phyloP scores from a whole-genome alignment of 1,140 invertebrate genomes.

The Eciton burchellii region DNA sequence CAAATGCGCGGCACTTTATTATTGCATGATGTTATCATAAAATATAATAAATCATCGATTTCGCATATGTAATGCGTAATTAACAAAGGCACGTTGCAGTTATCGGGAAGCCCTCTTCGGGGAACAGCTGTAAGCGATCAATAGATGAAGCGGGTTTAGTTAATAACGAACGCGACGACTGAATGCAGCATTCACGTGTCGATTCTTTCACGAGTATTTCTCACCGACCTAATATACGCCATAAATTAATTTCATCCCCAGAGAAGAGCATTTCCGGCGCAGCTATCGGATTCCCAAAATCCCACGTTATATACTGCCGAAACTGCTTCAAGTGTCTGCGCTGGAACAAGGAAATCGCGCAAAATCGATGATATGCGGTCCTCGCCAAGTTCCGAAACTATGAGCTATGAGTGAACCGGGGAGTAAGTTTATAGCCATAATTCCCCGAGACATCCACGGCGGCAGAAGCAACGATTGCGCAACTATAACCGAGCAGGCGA shows the following conservation, averaged over 20 bases:
- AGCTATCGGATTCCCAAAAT: constrained; percentile 9
- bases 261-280: background rate
- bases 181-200: background rate
- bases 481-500: too few species aligned
- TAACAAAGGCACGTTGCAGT: too few species aligned
- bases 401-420: background rate
- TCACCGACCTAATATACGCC: background rate
- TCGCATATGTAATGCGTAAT: too few species aligned
- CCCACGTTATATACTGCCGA: background rate
- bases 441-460: background rate
- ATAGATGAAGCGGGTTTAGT: too few species aligned
- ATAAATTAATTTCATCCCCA: background rate
- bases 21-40: too few species aligned
- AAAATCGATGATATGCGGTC: constrained; percentile 19
- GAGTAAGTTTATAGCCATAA: constrained; percentile 11
- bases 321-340: constrained; percentile 14
- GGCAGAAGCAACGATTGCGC: background rate
- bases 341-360: constrained; percentile 4
- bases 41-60: too few species aligned
- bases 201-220: background rate
- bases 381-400: constrained; percentile 1
- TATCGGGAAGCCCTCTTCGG: too few species aligned
- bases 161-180: too few species aligned
- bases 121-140: background rate
- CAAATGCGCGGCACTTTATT: too few species aligned